These are phyloP conservation scores for Uloborus diversus DNA, from an alignment of 1,140 invertebrate species.

Conservation along the genomic window DNA sequence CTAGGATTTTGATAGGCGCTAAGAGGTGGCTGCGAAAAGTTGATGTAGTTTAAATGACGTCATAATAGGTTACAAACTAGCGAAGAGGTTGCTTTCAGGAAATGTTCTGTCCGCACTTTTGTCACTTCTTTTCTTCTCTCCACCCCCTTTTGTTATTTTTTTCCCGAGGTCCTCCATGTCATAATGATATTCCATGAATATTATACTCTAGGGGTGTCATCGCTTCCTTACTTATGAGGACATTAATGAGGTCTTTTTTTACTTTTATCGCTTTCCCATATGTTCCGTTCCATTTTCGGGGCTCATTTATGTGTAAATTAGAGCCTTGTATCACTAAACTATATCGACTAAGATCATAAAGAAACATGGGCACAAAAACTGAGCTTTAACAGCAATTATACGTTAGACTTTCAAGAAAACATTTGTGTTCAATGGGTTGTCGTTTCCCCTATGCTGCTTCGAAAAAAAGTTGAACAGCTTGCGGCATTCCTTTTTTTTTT, in stretches of 20 bases:
- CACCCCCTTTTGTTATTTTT: not conserved
- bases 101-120: conserved; percentile 29
- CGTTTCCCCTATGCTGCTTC: no score
- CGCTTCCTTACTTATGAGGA: not conserved
- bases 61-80: conserved; percentile 53
- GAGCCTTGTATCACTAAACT: no score
- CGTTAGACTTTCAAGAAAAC: no score
- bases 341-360: no score
- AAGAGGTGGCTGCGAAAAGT: conserved; percentile 27
- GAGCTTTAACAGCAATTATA: no score
- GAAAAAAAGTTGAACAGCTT: no score
- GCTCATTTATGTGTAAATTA: no score
- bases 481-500: no score
- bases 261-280: not conserved
- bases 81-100: conserved; percentile 40
- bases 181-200: not conserved
- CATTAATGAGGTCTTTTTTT: not conserved
- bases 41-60: conserved; percentile 51
- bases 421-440: no score
- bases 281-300: no score
- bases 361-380: no score
- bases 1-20: conserved; percentile 13
- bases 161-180: not conserved
- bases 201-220: not conserved
- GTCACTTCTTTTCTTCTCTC: not conserved